Conservation (phyloP, 2,797 vertebrate genomes). For the Benthosema pterotum region DNA sequence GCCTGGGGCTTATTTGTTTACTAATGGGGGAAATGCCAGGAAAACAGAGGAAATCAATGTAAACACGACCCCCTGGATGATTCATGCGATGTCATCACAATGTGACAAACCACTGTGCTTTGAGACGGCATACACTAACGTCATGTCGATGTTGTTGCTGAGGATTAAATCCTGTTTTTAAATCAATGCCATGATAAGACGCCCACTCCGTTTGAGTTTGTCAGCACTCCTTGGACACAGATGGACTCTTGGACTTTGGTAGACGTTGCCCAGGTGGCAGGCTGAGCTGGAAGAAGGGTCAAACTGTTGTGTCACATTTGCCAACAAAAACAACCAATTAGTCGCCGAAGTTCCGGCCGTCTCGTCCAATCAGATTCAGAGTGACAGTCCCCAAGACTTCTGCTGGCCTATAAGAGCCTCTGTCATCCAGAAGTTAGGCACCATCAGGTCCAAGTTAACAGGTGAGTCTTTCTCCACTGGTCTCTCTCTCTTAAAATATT, state of each 20-base stretch:
- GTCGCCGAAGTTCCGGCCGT: slow-evolving; percentile 14
- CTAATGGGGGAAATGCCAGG: too few species aligned
- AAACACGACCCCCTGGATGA: not conserved
- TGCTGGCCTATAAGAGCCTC: slow-evolving; percentile 52
- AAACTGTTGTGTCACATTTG: slow-evolving; percentile 18
- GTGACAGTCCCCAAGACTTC: not conserved
- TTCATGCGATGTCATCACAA: not conserved
- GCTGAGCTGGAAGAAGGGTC: slow-evolving; percentile 60
- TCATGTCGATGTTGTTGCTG: not conserved
- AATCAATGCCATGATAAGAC: slow-evolving; percentile 62
- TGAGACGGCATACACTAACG: slow-evolving; percentile 12
- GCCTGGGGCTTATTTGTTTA: too few species aligned
- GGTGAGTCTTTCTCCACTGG: slow-evolving; percentile 50
- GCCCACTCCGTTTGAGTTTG: slow-evolving; percentile 16
- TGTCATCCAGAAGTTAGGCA: slow-evolving; percentile 17
- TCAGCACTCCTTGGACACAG: slow-evolving; percentile 34
- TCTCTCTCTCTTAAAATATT: not conserved
- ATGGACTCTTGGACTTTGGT: slow-evolving; percentile 63
- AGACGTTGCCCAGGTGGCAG: slow-evolving; percentile 53
- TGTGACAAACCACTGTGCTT: not conserved
- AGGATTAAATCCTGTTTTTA: slow-evolving; percentile 40
- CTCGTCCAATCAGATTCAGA: slow-evolving; percentile 52
- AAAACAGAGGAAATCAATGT: too few species aligned
- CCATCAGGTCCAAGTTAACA: slow-evolving; percentile 56
- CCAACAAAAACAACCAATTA: slow-evolving; percentile 28